Evolutionary conservation across 2,113 vertebrate genomes (phyloP).

Genomic region (Poeciliopsis occidentalis): DNA sequence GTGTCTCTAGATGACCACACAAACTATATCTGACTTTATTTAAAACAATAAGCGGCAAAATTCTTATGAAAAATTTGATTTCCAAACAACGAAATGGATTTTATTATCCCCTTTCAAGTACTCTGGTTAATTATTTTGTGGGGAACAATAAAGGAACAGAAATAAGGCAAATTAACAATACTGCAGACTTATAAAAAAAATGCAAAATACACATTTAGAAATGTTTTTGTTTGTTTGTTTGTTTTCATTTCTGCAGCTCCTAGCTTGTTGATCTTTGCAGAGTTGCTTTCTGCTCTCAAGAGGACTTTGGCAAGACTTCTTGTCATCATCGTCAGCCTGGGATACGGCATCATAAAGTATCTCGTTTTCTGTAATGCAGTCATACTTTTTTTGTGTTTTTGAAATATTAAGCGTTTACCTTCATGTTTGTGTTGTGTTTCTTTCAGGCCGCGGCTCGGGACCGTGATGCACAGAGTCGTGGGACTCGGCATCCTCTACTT

Average conservation of each 20-base stretch:
- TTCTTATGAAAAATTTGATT: not conserved
- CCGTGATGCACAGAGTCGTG: conserved; percentile 88
- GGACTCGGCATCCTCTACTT: conserved; percentile 87
- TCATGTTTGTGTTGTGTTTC: not conserved
- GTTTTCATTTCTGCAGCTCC: conserved; percentile 69
- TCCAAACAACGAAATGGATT: not conserved
- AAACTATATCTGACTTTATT: not conserved
- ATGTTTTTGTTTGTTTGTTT: not conserved
- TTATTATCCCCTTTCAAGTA: too few relatives aligned
- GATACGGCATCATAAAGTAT: conserved; percentile 91
- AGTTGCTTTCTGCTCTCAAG: conserved; percentile 86
- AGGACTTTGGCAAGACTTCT: conserved; percentile 88
- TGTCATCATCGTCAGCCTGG: conserved; percentile 90
- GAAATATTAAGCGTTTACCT: not conserved
- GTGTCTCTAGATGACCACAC: conserved; percentile 31
- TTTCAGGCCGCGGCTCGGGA: conserved; percentile 85
- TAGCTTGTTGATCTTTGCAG: conserved; percentile 85
- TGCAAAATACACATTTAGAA: too few relatives aligned
- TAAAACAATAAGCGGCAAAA: not conserved
- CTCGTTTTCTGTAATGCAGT: conserved; percentile 38
- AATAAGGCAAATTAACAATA: too few relatives aligned
- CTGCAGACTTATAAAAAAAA: too few relatives aligned
- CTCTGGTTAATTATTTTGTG: too few relatives aligned
- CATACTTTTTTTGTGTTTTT: not conserved
- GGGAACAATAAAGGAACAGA: too few relatives aligned